These are phyloP conservation scores for Lytechinus variegatus DNA, from an alignment of 35 echinoderm and acorn worm species.

Conservation along the genomic window DNA sequence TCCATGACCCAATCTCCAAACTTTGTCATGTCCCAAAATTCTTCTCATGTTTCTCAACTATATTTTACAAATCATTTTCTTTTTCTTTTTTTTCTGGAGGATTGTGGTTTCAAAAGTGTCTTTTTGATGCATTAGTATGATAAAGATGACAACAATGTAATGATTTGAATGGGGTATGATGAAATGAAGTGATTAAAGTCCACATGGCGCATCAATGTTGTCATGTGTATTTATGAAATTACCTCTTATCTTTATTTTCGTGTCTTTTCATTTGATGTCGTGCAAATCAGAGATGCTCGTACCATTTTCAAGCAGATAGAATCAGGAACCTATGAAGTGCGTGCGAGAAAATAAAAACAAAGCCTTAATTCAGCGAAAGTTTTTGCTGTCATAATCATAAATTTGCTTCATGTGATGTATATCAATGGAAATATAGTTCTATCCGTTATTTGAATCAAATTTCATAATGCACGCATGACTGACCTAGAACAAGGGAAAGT, in stretches of 20 bases:
- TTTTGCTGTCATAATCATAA: too few species aligned
- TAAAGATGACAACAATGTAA: not conserved
- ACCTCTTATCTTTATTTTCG: not conserved
- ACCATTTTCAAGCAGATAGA: too few species aligned
- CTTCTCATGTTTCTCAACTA: not conserved
- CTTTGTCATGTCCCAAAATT: not conserved
- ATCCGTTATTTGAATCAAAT: too few species aligned
- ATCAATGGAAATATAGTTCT: too few species aligned
- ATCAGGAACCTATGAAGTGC: too few species aligned
- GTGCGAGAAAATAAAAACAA: too few species aligned
- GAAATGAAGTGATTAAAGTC: not conserved
- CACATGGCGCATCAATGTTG: not conserved
- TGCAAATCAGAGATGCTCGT: too few species aligned
- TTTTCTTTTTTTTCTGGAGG: not conserved
- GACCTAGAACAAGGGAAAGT: too few species aligned
- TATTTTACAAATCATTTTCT: not conserved
- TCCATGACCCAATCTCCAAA: not conserved
- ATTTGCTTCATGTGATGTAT: too few species aligned
- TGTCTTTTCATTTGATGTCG: too few species aligned
- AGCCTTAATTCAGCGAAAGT: too few species aligned
- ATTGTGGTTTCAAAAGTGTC: not conserved
- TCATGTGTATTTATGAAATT: slow-evolving; percentile 37
- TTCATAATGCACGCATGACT: too few species aligned
- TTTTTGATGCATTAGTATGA: not conserved
- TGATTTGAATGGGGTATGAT: not conserved